Conservation (phyloP, 2,113 vertebrate species). For the Nibea coibor region DNA sequence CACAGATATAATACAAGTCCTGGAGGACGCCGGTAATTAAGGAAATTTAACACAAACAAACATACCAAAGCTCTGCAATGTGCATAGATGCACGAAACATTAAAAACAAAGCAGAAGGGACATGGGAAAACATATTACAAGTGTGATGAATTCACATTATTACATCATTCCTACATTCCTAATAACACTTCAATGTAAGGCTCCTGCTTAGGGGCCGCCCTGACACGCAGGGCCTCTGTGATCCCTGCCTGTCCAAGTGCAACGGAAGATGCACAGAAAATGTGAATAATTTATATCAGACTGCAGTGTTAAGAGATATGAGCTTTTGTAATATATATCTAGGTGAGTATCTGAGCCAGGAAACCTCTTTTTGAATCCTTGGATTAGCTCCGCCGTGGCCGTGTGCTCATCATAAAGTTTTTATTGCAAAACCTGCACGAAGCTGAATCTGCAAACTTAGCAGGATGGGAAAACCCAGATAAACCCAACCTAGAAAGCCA, state of each 20-base stretch:
- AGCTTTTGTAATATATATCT: neutral
- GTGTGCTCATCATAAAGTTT: neutral
- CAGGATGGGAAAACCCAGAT: constrained; percentile 29
- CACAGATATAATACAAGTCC: neutral
- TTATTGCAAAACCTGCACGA: constrained; percentile 24
- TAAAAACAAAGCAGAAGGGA: no score
- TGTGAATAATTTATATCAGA: neutral
- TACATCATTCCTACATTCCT: no score
- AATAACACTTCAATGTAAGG: no score
- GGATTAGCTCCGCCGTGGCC: neutral
- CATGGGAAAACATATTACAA: no score
- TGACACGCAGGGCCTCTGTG: neutral
- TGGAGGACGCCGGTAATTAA: neutral
- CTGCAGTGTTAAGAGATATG: neutral
- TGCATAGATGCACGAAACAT: no score
- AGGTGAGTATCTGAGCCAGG: constrained; percentile 1
- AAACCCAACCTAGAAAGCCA: constrained; percentile 46
- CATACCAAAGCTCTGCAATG: no score
- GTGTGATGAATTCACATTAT: no score
- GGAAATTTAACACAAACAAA: no score
- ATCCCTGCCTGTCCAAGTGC: neutral
- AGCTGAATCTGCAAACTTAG: constrained; percentile 31
- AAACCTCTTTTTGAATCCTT: neutral
- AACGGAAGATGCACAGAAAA: neutral
- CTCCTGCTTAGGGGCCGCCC: no score